These are phyloP conservation scores for Erebia epiphron DNA, from an alignment of 2,888 invertebrate species.

Conservation along the genomic window DNA sequence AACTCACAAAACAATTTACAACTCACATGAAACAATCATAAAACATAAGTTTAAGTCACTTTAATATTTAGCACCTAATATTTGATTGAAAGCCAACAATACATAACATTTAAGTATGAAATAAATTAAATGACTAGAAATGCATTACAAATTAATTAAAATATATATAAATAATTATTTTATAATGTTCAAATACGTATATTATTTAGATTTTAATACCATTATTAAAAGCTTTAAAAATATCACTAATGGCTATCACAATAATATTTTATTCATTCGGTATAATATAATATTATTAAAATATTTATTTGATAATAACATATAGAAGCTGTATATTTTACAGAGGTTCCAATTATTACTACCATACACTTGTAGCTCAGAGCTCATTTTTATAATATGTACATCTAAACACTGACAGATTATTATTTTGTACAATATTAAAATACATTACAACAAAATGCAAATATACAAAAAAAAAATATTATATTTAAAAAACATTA, in stretches of 20 bases:
- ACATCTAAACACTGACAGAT: constrained; percentile 4
- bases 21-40: too few relatives aligned
- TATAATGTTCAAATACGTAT: background rate
- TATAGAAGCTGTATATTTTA: constrained; percentile 52
- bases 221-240: constrained; percentile 56
- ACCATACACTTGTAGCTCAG: constrained; percentile 69
- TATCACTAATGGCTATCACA: constrained; percentile 68
- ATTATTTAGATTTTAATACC: constrained; percentile 31
- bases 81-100: background rate
- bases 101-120: background rate
- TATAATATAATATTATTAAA: background rate
- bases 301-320: constrained; percentile 20
- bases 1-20: too few relatives aligned
- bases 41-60: too few relatives aligned
- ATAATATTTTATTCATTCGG: constrained; percentile 42
- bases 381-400: constrained; percentile 46
- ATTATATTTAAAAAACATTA: too few relatives aligned
- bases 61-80: too few relatives aligned
- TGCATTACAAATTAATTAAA: background rate
- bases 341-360: constrained; percentile 70
- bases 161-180: background rate
- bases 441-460: background rate
- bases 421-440: constrained; percentile 26
- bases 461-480: too few relatives aligned
- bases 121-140: constrained; percentile 1